Conservation (phyloP, 30 jellyfish, hydroid and myxozoan species). For the Cassiopea xamachana region DNA sequence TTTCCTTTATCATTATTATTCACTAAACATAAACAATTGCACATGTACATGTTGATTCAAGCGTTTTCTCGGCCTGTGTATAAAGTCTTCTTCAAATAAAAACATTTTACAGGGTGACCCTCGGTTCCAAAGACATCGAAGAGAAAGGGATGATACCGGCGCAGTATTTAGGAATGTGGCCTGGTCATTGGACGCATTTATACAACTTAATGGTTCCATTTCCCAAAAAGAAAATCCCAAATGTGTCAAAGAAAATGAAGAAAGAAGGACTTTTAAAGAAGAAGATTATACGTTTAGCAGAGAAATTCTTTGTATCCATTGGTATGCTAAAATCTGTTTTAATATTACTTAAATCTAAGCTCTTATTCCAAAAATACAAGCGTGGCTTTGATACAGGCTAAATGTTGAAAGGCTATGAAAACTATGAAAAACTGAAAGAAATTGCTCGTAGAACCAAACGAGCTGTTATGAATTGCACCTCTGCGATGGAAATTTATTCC, state of each 20-base stretch:
- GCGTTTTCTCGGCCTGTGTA: neutral
- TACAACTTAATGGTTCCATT: slow-evolving; percentile 61
- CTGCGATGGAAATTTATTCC: no score
- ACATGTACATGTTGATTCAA: neutral
- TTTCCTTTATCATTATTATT: neutral
- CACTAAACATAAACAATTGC: neutral
- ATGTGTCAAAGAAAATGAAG: slow-evolving; percentile 72
- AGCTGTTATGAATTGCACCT: no score
- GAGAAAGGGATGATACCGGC: slow-evolving; percentile 82
- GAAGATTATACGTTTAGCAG: slow-evolving; percentile 65
- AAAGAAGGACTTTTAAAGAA: slow-evolving; percentile 56
- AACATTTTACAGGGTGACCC: slow-evolving; percentile 21
- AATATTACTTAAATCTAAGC: no score
- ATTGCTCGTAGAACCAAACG: no score
- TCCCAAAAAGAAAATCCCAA: slow-evolving; percentile 76
- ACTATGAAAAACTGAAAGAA: no score
- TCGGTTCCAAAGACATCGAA: slow-evolving; percentile 63
- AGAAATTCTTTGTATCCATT: slow-evolving; percentile 71
- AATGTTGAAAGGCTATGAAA: no score
- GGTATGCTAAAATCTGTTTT: slow-evolving; percentile 33
- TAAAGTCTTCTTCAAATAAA: neutral
- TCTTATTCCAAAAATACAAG: no score
- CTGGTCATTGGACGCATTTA: slow-evolving; percentile 78
- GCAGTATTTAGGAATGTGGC: slow-evolving; percentile 89
- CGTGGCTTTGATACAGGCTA: no score